Evolutionary conservation across 2,888 invertebrate genomes (phyloP).

Genomic region (Lasioglossum zephyrum): DNA sequence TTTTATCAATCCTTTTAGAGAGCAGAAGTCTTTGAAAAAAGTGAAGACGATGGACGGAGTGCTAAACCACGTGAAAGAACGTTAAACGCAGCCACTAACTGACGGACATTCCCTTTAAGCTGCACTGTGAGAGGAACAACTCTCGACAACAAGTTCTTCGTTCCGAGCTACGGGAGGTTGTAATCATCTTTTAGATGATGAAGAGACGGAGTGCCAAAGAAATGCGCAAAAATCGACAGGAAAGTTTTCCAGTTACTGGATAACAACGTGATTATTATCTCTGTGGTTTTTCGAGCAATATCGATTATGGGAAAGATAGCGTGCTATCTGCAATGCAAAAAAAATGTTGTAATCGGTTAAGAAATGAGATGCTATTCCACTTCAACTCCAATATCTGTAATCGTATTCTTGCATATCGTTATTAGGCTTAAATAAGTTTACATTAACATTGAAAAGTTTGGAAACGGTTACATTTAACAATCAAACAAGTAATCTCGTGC

Average conservation of each 20-base stretch:
- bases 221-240: constrained; percentile 11
- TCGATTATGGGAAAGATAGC: neutral
- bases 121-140: constrained; percentile 2
- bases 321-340: neutral
- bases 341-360: neutral
- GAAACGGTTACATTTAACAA: no score
- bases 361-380: neutral
- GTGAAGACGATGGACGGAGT: neutral
- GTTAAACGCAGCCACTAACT: constrained; percentile 2
- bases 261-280: constrained; percentile 6
- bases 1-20: neutral
- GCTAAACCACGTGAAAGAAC: neutral
- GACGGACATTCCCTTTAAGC: constrained; percentile 13
- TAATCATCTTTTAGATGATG: constrained; percentile 9
- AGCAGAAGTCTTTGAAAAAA: neutral
- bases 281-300: neutral
- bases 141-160: constrained; percentile 9
- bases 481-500: no score
- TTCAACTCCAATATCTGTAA: no score
- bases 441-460: no score
- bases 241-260: constrained; percentile 2
- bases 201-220: neutral
- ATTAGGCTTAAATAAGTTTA: no score
- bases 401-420: no score
- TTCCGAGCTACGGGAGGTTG: neutral